Evolutionary conservation across 2,113 vertebrate genomes (phyloP), one percentile per base, ranked within the genome.

Genomic region (Leuciscus idus): DNA sequence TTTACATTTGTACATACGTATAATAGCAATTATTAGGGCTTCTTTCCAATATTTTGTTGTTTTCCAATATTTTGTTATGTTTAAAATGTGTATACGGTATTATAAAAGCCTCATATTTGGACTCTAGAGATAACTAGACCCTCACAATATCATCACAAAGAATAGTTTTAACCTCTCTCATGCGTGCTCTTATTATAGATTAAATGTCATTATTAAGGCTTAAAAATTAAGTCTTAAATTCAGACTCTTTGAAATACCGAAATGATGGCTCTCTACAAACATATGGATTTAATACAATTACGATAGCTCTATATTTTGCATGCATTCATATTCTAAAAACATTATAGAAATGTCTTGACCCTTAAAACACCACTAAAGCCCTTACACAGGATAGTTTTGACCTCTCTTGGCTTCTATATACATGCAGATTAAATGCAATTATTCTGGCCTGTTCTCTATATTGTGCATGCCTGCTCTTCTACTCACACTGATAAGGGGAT

Each of bases 401-500:
- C 12, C 5, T 12, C 28, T n/a, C 52, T 59, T 59, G 36, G 2
- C 43, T 26, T 80, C 77, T 80, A 33, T 23, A 39, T 6, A 50
- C n/a, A 64, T 19, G 43, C 39, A 4, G 12, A 21, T 46, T 2
- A 61, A 79, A 39, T 15, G 6, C 1, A 39, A 39, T 79, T 26
- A n/a, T 12, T n/a, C 28, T 8, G 59, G 36, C 2, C 23, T 46
- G 1, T 7, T 55, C 30, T 43, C 13, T 17, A 19, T 26, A 76
- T 28, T 82, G 76, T 76, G 74, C 57, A n/a, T 81, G 79, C 61
- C 23, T 48, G 59, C 15, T 46, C 13, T 68, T 36, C 21, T 75
- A 95, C 95, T 95, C 90, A 95, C 95, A 95, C 94, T 87, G 97
- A 98, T 86, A 98, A 94, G 89, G 98, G 98, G 91, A 99, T 99